A percentile compares a stretch with the other conserved stretches of the same genome.
Conservation (phyloP, 2,113 vertebrate species). For the Xenopus laevis region DNA sequence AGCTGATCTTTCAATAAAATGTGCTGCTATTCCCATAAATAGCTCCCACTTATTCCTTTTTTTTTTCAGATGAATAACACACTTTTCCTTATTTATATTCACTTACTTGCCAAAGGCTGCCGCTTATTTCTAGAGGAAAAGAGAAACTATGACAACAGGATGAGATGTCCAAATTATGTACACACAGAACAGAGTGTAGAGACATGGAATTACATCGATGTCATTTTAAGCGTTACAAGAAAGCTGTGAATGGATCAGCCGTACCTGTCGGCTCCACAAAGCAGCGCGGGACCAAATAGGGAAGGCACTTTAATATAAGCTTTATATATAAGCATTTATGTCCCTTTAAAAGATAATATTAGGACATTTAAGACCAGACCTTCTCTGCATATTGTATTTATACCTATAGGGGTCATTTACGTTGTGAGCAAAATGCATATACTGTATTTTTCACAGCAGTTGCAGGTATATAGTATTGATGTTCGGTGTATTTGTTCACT, state of each 20-base stretch:
- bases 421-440: too few relatives aligned
- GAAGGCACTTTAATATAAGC: too few relatives aligned
- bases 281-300: too few relatives aligned
- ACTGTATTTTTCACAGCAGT: too few relatives aligned
- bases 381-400: too few relatives aligned
- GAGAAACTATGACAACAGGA: not conserved
- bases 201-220: not conserved
- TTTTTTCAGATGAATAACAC: constrained; percentile 14
- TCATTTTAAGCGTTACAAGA: not conserved
- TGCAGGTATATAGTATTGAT: too few relatives aligned
- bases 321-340: too few relatives aligned
- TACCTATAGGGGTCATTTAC: too few relatives aligned
- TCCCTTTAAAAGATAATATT: too few relatives aligned
- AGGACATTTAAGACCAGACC: too few relatives aligned
- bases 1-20: constrained; percentile 23
- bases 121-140: constrained; percentile 2
- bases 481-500: too few relatives aligned
- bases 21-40: constrained; percentile 2
- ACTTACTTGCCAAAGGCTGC: constrained; percentile 1
- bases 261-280: too few relatives aligned
- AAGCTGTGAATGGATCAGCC: not conserved
- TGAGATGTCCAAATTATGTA: not conserved
- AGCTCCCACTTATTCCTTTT: not conserved
- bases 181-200: not conserved
- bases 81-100: not conserved